These are phyloP conservation scores for Gryon sp. DNA, from an alignment of 1,140 invertebrate species.

Conservation along the genomic window DNA sequence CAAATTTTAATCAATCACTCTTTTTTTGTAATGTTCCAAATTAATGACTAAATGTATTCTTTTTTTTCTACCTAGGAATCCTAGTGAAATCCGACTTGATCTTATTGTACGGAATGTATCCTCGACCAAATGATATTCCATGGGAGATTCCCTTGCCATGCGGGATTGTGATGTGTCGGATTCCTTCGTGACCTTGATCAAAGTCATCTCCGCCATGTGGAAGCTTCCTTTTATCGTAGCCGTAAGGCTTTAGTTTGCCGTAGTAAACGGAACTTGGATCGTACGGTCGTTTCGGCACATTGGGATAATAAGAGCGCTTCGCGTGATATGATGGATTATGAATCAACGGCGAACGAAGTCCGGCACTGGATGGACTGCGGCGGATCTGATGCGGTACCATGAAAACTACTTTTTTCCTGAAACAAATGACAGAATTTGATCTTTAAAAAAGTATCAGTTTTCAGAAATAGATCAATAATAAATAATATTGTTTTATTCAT, in stretches of 20 bases:
- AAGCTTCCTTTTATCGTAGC: conserved; percentile 38
- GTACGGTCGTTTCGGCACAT: conserved; percentile 29
- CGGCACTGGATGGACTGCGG: conserved; percentile 59
- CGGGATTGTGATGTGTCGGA: conserved; percentile 68
- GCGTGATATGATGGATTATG: conserved; percentile 33
- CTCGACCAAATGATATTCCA: conserved; percentile 67
- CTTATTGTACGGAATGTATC: conserved; percentile 70
- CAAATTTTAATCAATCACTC: too few relatives aligned
- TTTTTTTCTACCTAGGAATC: conserved; percentile 52
- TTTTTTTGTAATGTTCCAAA: too few relatives aligned
- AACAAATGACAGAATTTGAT: too few relatives aligned
- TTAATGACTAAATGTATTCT: not conserved
- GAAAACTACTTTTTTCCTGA: conserved; percentile 68
- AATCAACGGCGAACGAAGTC: conserved; percentile 41
- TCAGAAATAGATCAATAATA: too few relatives aligned
- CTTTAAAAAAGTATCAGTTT: too few relatives aligned
- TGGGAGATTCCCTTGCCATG: conserved; percentile 69
- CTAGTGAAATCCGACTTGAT: conserved; percentile 61
- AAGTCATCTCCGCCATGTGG: conserved; percentile 70
- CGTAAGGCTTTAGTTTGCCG: conserved; percentile 30
- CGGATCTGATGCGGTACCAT: conserved; percentile 67
- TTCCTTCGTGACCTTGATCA: conserved; percentile 65
- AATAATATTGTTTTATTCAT: too few relatives aligned
- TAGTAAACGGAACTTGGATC: conserved; percentile 22
- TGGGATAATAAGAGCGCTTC: conserved; percentile 42